These are phyloP conservation scores for Emydura subglobosa DNA, from an alignment of 2,113 vertebrate genomes.

Conservation along the genomic window DNA sequence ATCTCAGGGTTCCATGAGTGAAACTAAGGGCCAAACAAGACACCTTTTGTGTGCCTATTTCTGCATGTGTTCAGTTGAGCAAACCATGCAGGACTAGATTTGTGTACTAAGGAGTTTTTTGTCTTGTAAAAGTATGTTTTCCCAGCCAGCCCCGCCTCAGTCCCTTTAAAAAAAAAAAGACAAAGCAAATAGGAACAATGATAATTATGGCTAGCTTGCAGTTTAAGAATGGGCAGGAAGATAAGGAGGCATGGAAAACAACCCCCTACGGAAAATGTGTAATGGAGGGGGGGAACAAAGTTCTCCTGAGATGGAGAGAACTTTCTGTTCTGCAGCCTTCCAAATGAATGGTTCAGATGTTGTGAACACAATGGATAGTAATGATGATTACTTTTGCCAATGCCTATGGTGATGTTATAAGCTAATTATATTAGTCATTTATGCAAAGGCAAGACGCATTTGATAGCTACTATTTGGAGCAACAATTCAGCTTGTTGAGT, in stretches of 20 bases:
- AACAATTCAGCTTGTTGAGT: constrained; percentile 75
- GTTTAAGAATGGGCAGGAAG: constrained; percentile 60
- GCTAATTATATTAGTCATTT: constrained; percentile 79
- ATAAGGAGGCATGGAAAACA: constrained; percentile 70
- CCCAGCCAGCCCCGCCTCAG: background rate
- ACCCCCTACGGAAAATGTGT: constrained; percentile 50
- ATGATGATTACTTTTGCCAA: constrained; percentile 78
- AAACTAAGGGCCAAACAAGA: constrained; percentile 20
- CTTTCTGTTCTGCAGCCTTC: constrained; percentile 67
- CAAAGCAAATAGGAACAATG: constrained; percentile 59
- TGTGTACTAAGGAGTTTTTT: constrained; percentile 50
- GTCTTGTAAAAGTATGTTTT: constrained; percentile 41
- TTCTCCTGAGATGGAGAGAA: constrained; percentile 72
- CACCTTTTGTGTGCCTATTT: constrained; percentile 26
- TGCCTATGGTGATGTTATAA: constrained; percentile 73
- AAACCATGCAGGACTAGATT: constrained; percentile 25
- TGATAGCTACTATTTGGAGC: constrained; percentile 76
- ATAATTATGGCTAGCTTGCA: constrained; percentile 68
- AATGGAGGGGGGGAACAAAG: constrained; percentile 37
- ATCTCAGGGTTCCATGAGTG: constrained; percentile 30
- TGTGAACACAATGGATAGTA: constrained; percentile 77
- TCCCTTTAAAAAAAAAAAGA: background rate
- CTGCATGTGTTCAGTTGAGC: constrained; percentile 34
- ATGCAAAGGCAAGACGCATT: constrained; percentile 73
- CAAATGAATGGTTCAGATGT: constrained; percentile 77